Percentiles rank a stretch among this genome's conserved stretches.
These are phyloP conservation scores for Rhynchophorus ferrugineus DNA, from an alignment of 1,140 invertebrate species.

Conservation along the genomic window DNA sequence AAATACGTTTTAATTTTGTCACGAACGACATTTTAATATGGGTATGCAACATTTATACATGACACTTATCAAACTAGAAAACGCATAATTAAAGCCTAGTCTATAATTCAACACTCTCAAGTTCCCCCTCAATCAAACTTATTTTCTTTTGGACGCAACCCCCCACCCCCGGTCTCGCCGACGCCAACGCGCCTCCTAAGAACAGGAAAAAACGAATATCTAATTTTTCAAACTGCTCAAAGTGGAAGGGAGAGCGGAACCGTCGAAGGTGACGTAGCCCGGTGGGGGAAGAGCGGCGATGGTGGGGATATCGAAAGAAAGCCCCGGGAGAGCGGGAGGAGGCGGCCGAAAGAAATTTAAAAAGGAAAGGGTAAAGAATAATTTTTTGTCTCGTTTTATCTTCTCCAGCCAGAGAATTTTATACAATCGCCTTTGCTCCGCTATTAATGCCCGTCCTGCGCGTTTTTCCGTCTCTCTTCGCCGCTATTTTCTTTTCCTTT, in stretches of 20 bases:
- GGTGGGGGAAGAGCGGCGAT: neutral
- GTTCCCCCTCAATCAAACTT: too few relatives aligned
- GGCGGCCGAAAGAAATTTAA: slow-evolving; percentile 12
- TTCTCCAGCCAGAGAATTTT: slow-evolving; percentile 16
- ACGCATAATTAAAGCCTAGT: too few relatives aligned
- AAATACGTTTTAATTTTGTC: too few relatives aligned
- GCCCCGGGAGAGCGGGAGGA: neutral
- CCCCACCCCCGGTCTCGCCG: too few relatives aligned
- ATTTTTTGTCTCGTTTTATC: slow-evolving; percentile 22
- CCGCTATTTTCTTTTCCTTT: slow-evolving; percentile 10
- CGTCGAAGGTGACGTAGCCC: neutral
- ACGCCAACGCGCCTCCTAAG: too few relatives aligned
- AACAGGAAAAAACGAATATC: too few relatives aligned
- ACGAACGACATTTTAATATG: too few relatives aligned
- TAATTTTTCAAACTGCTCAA: too few relatives aligned
- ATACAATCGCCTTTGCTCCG: slow-evolving; percentile 21
- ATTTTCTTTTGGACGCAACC: too few relatives aligned
- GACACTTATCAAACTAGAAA: too few relatives aligned
- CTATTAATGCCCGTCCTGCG: slow-evolving; percentile 15
- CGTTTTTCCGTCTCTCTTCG: slow-evolving; percentile 9
- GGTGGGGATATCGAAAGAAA: neutral
- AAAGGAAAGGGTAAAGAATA: slow-evolving; percentile 16
- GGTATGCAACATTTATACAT: too few relatives aligned
- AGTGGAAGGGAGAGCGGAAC: neutral
- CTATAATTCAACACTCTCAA: too few relatives aligned